Conservation (phyloP, 2,888 invertebrate genomes). For the Drosophila crucigera region DNA sequence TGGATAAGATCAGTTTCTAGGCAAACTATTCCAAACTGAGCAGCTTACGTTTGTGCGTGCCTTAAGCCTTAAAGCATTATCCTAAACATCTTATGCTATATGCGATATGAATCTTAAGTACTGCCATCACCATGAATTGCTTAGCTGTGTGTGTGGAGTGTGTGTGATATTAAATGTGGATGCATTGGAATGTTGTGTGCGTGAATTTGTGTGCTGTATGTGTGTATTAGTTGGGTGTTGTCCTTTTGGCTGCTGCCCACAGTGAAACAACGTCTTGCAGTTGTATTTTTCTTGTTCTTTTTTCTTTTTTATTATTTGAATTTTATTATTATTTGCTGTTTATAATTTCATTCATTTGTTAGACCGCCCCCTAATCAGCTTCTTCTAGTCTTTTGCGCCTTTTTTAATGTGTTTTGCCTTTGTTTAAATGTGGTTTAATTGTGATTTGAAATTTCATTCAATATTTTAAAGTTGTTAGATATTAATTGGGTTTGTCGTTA, state of each 20-base stretch:
- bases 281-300: constrained; percentile 61
- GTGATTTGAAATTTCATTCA: constrained; percentile 36
- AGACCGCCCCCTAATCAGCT: constrained; percentile 13
- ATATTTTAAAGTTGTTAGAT: constrained; percentile 31
- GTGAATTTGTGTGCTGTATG: background rate
- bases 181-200: constrained; percentile 4
- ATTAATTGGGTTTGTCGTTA: constrained; percentile 30
- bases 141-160: constrained; percentile 11
- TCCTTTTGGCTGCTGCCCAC: constrained; percentile 43
- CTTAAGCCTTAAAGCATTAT: constrained; percentile 53
- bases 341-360: constrained; percentile 37
- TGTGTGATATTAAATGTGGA: constrained; percentile 20
- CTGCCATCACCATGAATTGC: constrained; percentile 66
- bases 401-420: background rate
- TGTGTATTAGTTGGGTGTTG: constrained; percentile 10
- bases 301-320: constrained; percentile 35
- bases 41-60: constrained; percentile 61
- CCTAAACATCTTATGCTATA: constrained; percentile 47
- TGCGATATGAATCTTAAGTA: constrained; percentile 45
- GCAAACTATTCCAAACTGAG: constrained; percentile 18
- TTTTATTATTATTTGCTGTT: constrained; percentile 38
- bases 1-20: constrained; percentile 4
- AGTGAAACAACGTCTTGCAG: constrained; percentile 66
- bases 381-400: constrained; percentile 14
- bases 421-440: constrained; percentile 25